Evolutionary conservation across 1,140 invertebrate species (phyloP), one percentile per base, ranked within the genome.

Genomic region (Plectrocnemia conspersa): DNA sequence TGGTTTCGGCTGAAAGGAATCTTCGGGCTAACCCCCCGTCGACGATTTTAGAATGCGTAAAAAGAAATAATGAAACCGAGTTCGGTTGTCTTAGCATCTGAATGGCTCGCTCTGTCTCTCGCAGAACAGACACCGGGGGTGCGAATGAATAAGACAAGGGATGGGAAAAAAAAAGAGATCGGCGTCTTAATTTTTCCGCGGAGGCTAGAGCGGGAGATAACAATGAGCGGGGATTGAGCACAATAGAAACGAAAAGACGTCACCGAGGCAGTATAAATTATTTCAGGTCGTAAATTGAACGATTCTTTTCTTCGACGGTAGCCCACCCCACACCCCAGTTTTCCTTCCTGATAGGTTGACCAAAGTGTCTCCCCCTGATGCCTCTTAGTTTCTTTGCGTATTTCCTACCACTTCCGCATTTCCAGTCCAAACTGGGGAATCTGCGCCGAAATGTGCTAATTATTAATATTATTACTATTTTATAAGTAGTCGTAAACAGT

Each of bases 301-400:
- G 58, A 61, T 61, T 61, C 58, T 61, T 56, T 61, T 61, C 58
- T 61, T 56, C 52, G n/a, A n/a, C n/a, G n/a, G n/a, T n/a, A n/a
- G n/a, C n/a, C n/a, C n/a, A n/a, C n/a, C n/a, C n/a, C n/a, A n/a
- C n/a, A n/a, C n/a, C n/a, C n/a, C n/a, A n/a, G n/a, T n/a, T n/a
- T n/a, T n/a, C n/a, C n/a, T n/a, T n/a, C 58, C 58, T 53, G 54
- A 61, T 61, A 61, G 49, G 49, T 54, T 61, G 58, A 61, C 58
- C 58, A 54, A 54, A 54, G 58, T 61, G 58, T 61, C 58, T 53
- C 57, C 52, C 52, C 29, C 38, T 35, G 16, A 16, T 32, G 40
- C 27, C 18, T 59, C 46, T 44, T 40, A 48, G 52, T 55, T 56
- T 55, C 56, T 59, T 55, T 54, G 52, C 52, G 52, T 22, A 59